A percentile compares a stretch with the other conserved stretches of the same genome.
phyloP scores from a whole-genome alignment of 2,888 invertebrate species.

The Hyposoter dolosus region DNA sequence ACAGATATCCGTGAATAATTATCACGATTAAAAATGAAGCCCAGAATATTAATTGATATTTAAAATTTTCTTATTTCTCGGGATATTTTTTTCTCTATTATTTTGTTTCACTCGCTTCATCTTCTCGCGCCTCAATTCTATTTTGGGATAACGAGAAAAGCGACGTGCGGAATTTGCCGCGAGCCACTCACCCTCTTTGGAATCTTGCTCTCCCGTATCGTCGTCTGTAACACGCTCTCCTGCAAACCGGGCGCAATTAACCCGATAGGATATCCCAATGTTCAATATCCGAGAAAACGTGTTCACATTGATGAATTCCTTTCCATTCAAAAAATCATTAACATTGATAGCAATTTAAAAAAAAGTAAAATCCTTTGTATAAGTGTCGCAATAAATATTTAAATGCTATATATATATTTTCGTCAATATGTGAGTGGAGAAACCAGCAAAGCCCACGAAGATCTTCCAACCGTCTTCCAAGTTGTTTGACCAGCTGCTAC shows the following conservation, averaged over 20 bases:
- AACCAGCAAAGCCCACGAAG: constrained; percentile 64
- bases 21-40: not conserved
- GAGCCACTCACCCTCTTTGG: constrained; percentile 61
- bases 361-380: not conserved
- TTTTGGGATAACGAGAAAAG: constrained; percentile 67
- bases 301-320: not conserved
- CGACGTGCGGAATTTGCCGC: constrained; percentile 65
- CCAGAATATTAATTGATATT: constrained; percentile 11
- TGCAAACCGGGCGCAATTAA: constrained; percentile 49
- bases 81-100: not conserved
- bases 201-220: constrained; percentile 61
- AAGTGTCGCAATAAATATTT: not conserved
- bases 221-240: constrained; percentile 42
- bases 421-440: constrained; percentile 49
- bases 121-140: constrained; percentile 63
- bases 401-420: not conserved
- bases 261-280: constrained; percentile 48
- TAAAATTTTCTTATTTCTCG: not conserved
- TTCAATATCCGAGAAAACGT: constrained; percentile 17
- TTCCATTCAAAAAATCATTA: not conserved
- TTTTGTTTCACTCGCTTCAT: constrained; percentile 37
- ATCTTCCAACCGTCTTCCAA: constrained; percentile 77
- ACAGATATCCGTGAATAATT: not conserved
- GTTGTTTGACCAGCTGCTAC: constrained; percentile 80
- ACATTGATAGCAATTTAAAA: not conserved